Conservation (phyloP, 1,140 invertebrate genomes). For the Battus philenor region DNA sequence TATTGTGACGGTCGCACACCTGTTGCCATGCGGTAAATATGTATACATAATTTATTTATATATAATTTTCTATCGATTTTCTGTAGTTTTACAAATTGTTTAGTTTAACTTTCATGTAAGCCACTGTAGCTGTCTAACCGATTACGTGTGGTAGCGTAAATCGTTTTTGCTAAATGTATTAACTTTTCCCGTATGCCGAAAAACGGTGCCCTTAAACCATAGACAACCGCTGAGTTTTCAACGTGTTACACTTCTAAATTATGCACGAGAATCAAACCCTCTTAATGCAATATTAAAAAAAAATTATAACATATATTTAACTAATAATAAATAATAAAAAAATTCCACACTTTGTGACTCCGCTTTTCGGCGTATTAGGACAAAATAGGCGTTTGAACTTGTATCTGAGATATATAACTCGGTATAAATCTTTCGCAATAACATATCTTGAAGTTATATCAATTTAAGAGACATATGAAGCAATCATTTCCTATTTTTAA, state of each 20-base stretch:
- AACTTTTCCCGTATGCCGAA: too few species aligned
- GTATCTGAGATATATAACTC: conserved; percentile 16
- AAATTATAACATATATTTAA: too few species aligned
- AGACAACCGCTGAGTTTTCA: too few species aligned
- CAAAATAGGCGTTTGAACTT: conserved; percentile 37
- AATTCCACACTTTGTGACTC: too few species aligned
- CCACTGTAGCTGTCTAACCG: conserved; percentile 41
- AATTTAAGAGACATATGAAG: conserved; percentile 20
- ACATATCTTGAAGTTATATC: conserved; percentile 25
- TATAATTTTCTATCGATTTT: conserved; percentile 70
- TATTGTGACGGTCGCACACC: conserved; percentile 41
- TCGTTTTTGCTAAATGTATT: conserved; percentile 53
- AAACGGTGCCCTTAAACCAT: too few species aligned
- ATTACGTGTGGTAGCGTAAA: conserved; percentile 44
- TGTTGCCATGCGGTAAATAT: conserved; percentile 53
- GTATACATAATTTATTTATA: conserved; percentile 62
- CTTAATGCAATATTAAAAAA: too few species aligned
- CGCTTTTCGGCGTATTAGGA: too few species aligned
- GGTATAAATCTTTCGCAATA: conserved; percentile 19
- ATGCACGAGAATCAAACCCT: too few species aligned
- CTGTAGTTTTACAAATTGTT: conserved; percentile 67
- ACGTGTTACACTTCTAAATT: too few species aligned
- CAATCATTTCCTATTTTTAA: conserved; percentile 24
- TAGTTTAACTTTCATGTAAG: conserved; percentile 61
- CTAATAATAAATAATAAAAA: too few species aligned